Conservation (phyloP, 2,113 vertebrate genomes). For the Podiceps cristatus region DNA sequence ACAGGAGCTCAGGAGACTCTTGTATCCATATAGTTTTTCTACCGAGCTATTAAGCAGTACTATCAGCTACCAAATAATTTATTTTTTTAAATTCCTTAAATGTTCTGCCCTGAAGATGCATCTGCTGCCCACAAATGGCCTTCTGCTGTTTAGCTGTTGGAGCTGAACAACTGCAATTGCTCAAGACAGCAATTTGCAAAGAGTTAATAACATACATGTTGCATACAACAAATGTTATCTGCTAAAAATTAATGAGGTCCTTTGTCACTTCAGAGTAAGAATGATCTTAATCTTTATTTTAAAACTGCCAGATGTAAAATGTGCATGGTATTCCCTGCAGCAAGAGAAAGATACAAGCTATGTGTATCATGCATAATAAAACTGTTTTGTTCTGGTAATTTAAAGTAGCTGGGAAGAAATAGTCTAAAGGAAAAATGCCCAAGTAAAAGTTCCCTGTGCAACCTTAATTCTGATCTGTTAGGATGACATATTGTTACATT, state of each 20-base stretch:
- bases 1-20: not conserved
- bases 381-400: not conserved
- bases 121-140: not conserved
- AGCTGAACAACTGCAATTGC: not conserved
- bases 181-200: not conserved
- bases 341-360: not conserved
- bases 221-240: not conserved
- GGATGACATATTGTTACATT: not conserved
- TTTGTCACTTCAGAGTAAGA: not conserved
- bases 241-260: not conserved
- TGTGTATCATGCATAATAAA: not conserved
- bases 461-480: not conserved
- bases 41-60: not conserved
- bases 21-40: not conserved
- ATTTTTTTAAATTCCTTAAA: not conserved
- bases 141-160: not conserved
- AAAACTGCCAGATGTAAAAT: not conserved
- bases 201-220: not conserved
- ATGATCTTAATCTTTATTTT: not conserved
- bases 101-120: not conserved
- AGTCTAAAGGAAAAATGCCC: not conserved
- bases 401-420: not conserved
- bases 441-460: not conserved
- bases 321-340: not conserved
- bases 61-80: not conserved